Evolutionary conservation across 2,113 vertebrate species (phyloP).

Genomic region (Corapipo altera): DNA sequence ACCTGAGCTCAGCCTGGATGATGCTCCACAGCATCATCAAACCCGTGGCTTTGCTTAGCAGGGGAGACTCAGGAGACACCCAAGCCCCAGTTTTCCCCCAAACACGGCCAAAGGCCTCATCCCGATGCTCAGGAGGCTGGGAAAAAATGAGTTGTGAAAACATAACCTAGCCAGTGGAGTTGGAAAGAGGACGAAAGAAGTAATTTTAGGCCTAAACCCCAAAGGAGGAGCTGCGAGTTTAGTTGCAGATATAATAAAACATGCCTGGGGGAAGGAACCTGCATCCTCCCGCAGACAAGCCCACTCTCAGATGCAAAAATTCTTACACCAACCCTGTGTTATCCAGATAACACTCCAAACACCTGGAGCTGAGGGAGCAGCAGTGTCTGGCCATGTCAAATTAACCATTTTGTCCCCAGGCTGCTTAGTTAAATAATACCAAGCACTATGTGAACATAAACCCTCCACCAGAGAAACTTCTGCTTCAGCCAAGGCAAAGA

Average conservation of each 20-base stretch:
- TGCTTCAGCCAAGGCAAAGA: neutral
- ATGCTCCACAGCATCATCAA: neutral
- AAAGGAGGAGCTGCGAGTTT: neutral
- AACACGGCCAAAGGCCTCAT: neutral
- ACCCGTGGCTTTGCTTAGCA: neutral
- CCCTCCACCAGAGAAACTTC: neutral
- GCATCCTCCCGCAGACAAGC: conserved; percentile 26
- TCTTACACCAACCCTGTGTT: neutral
- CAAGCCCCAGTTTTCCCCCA: neutral
- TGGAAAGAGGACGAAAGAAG: neutral
- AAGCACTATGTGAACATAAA: neutral
- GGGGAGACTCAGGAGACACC: neutral
- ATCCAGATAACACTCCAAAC: neutral
- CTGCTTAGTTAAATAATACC: neutral
- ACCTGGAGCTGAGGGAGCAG: neutral
- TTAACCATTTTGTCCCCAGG: neutral
- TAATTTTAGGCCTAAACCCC: conserved; percentile 38
- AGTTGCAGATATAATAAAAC: conserved; percentile 58
- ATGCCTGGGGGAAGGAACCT: conserved; percentile 24
- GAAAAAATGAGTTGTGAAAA: neutral
- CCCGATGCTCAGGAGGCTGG: neutral
- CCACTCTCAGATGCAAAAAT: neutral
- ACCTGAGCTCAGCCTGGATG: neutral
- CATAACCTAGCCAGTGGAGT: neutral
- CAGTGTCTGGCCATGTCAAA: neutral